These are phyloP conservation scores for Calliopum simillimum DNA, from an alignment of 2,888 invertebrate species.

Conservation along the genomic window DNA sequence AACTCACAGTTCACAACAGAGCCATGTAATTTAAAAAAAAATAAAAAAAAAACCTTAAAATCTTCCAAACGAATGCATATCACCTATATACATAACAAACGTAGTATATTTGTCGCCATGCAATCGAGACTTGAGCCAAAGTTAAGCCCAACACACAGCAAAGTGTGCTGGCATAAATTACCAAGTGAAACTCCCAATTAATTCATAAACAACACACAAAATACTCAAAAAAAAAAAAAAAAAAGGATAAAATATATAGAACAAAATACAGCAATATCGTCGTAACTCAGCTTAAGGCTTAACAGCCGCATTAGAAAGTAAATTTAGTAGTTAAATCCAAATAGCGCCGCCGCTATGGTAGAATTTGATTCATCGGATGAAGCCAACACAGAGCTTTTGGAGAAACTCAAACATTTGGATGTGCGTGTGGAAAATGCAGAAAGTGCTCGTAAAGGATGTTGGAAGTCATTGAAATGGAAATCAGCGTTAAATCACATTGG, in stretches of 20 bases:
- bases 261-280: not conserved
- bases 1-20: conserved; percentile 24
- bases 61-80: conserved; percentile 6
- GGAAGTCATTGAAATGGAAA: conserved; percentile 71
- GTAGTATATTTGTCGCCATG: too few relatives aligned
- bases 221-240: not conserved
- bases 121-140: not conserved
- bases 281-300: too few relatives aligned
- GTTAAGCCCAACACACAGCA: conserved; percentile 4
- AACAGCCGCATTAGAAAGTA: too few relatives aligned
- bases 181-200: conserved; percentile 28
- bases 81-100: too few relatives aligned
- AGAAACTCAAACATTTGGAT: conserved; percentile 65
- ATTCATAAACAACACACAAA: not conserved
- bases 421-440: conserved; percentile 60
- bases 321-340: too few relatives aligned
- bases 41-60: not conserved
- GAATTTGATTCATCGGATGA: conserved; percentile 64
- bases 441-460: conserved; percentile 64
- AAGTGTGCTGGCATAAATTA: conserved; percentile 28
- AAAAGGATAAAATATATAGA: too few relatives aligned
- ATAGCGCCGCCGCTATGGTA: conserved; percentile 42
- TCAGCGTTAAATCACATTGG: conserved; percentile 79
- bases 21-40: not conserved
- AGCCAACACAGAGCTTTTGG: conserved; percentile 65